phyloP scores from a whole-genome alignment of 2,113 vertebrate species.

The Phalacrocorax aristotelis region DNA sequence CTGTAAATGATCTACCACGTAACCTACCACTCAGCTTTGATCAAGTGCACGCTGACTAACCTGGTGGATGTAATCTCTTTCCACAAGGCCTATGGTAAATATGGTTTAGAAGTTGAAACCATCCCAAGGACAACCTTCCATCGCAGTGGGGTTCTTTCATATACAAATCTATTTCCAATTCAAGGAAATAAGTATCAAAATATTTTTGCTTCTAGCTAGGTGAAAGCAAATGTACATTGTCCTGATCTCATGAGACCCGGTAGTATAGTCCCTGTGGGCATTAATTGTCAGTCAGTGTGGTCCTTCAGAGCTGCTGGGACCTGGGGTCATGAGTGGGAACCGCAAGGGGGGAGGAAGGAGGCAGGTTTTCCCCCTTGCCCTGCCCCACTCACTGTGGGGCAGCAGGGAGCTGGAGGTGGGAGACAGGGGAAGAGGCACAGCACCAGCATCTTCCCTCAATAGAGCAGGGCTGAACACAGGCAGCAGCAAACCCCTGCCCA shows the following conservation, averaged over 20 bases:
- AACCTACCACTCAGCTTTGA: background rate
- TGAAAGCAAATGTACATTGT: background rate
- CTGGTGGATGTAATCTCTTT: background rate
- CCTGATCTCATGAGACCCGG: background rate
- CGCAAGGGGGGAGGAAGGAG: accelerated
- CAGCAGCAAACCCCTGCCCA: background rate
- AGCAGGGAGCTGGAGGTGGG: background rate
- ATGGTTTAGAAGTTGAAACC: background rate
- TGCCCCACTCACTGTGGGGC: background rate
- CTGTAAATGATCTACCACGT: background rate
- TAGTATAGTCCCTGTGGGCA: background rate
- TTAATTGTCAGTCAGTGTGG: background rate
- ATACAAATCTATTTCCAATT: background rate
- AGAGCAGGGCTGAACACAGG: accelerated
- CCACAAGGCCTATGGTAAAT: background rate
- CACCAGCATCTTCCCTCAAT: background rate
- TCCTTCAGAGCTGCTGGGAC: background rate
- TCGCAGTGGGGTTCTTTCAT: background rate
- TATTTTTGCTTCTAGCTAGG: background rate
- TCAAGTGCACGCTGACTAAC: background rate
- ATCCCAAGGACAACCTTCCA: background rate
- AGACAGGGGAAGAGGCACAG: background rate
- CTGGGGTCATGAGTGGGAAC: background rate
- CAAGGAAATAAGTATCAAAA: background rate
- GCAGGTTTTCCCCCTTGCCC: background rate